A percentile compares a stretch with the other conserved stretches of the same genome.
These are phyloP conservation scores for Rhabditoides inermis DNA, from an alignment of 2,888 invertebrate genomes.

Conservation along the genomic window DNA sequence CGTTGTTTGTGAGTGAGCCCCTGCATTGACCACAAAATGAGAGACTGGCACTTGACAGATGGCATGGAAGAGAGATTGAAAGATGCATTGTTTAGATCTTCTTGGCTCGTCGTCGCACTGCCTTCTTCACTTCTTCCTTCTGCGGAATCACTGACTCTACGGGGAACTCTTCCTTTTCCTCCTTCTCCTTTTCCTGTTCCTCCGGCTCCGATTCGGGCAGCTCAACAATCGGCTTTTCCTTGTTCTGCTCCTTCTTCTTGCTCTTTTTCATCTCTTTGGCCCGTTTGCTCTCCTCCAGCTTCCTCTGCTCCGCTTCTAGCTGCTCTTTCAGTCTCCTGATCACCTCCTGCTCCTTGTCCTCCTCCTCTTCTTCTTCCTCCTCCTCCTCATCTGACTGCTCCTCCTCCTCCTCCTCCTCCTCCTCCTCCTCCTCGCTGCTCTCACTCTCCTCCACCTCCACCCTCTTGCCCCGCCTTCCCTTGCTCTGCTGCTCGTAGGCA, in stretches of 20 bases:
- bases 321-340: conserved; percentile 1
- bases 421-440: conserved; percentile 4
- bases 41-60: too few relatives aligned
- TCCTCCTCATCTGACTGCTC: not conserved
- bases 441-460: conserved; percentile 1
- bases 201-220: too few relatives aligned
- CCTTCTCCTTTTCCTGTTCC: conserved; percentile 8
- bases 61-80: too few relatives aligned
- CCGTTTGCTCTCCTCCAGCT: not conserved
- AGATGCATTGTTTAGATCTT: conserved; percentile 11
- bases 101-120: conserved; percentile 6
- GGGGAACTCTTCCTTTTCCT: conserved; percentile 2
- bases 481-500: conserved; percentile 1
- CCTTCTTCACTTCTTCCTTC: conserved; percentile 4
- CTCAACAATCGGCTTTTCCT: not conserved
- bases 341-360: conserved; percentile 1
- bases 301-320: not conserved
- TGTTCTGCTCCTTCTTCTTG: not conserved
- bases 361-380: not conserved
- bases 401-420: not conserved
- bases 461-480: conserved; percentile 1
- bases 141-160: too few relatives aligned
- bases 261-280: not conserved
- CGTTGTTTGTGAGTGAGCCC: too few relatives aligned
- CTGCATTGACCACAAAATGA: too few relatives aligned